A percentile compares a stretch with the other conserved stretches of the same genome.
Evolutionary conservation across 92 coral and sea anemone genomes (phyloP).

Genomic region (Heliopora coerulea): DNA sequence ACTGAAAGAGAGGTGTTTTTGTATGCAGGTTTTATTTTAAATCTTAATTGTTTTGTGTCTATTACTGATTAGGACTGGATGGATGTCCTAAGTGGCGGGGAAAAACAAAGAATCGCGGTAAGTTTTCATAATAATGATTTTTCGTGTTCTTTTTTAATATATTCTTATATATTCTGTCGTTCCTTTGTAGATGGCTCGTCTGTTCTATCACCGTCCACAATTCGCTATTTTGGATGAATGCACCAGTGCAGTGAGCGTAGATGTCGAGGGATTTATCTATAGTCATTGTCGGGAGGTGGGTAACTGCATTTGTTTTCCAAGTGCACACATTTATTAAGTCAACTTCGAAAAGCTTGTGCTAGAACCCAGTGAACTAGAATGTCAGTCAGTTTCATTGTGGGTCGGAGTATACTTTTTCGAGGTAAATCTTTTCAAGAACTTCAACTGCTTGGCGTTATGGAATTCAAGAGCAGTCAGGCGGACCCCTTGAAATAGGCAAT

Average conservation of each 20-base stretch:
- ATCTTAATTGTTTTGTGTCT: not conserved
- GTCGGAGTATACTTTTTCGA: too few species aligned
- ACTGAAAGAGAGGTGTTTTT: not conserved
- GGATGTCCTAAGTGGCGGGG: constrained; percentile 99
- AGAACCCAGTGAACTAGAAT: too few species aligned
- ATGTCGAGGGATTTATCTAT: constrained; percentile 97
- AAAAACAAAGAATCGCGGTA: constrained; percentile 95
- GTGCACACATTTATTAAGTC: too few species aligned
- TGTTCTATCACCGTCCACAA: constrained; percentile 97
- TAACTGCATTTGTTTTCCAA: too few species aligned
- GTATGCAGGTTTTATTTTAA: not conserved
- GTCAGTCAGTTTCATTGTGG: too few species aligned
- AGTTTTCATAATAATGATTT: constrained; percentile 14
- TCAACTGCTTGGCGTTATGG: too few species aligned
- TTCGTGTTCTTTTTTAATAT: not conserved
- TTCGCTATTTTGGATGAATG: constrained; percentile 98
- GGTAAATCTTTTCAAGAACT: too few species aligned
- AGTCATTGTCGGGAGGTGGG: constrained; percentile 94
- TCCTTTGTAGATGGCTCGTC: constrained; percentile 80
- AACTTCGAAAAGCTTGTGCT: too few species aligned
- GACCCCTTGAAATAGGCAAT: too few species aligned
- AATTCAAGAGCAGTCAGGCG: too few species aligned
- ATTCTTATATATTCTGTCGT: not conserved
- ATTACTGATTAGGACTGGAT: constrained; percentile 80
- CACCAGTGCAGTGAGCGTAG: constrained; percentile 97